A percentile compares a stretch with the other conserved stretches of the same genome.
Conservation (phyloP, 2,113 vertebrate species). For the Mionectes macconnelli region DNA sequence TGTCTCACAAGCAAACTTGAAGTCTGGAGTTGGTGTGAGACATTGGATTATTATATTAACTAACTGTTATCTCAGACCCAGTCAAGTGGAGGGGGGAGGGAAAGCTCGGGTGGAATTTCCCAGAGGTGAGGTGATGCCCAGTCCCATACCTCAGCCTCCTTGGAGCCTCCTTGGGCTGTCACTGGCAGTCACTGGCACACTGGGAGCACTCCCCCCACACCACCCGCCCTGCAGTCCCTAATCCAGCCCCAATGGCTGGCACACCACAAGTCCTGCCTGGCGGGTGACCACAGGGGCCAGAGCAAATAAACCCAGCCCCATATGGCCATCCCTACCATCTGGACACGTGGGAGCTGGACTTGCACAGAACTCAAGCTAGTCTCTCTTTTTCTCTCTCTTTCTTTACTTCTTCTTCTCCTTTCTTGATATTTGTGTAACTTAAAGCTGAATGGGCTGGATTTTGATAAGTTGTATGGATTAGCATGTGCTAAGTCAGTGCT, state of each 20-base stretch:
- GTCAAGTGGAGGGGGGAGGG: not conserved
- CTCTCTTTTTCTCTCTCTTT: not conserved
- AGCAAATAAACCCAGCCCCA: not conserved
- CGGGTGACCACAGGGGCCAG: not conserved
- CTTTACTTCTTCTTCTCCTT: not conserved
- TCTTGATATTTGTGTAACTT: not conserved
- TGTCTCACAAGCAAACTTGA: not conserved
- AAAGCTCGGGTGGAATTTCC: not conserved
- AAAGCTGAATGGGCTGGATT: not conserved
- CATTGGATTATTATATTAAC: not conserved
- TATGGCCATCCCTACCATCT: not conserved
- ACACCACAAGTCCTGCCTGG: not conserved
- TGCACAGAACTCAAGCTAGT: not conserved
- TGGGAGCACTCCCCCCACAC: not conserved
- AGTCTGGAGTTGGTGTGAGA: not conserved
- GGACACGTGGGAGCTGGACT: not conserved
- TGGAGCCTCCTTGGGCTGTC: not conserved
- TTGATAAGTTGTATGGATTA: not conserved
- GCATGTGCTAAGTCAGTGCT: not conserved
- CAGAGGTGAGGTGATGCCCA: not conserved
- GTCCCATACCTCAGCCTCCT: not conserved
- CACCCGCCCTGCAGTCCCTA: not conserved
- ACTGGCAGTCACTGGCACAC: not conserved
- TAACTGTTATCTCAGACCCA: not conserved
- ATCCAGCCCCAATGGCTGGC: not conserved